Evolutionary conservation across 2,113 vertebrate species (phyloP).

Genomic region (Sturnus vulgaris): DNA sequence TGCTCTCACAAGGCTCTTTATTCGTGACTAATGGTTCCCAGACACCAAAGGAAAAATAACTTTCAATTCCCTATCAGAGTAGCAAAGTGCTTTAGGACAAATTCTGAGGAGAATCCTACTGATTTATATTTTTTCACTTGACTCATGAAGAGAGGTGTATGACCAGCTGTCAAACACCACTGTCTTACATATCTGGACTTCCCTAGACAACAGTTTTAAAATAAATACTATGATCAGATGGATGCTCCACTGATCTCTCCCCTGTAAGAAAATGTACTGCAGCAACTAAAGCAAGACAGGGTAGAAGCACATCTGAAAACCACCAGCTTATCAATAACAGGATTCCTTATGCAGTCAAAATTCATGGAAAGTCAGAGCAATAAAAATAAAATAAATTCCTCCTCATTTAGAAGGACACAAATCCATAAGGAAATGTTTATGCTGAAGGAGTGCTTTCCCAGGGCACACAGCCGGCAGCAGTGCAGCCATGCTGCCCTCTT

Average conservation of each 20-base stretch:
- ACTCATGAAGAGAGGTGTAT: not conserved
- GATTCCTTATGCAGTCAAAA: not conserved
- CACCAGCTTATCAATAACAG: not conserved
- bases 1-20: not conserved
- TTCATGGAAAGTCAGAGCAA: not conserved
- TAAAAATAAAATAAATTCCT: not conserved
- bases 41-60: not conserved
- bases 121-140: not conserved
- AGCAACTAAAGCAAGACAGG: not conserved
- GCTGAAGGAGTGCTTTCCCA: not conserved
- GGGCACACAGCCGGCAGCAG: fast-evolving
- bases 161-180: not conserved
- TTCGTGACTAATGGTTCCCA: not conserved
- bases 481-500: constrained; percentile 54
- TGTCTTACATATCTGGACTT: not conserved
- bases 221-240: not conserved
- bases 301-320: not conserved
- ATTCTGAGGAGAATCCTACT: not conserved
- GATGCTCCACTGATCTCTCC: not conserved
- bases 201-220: not conserved
- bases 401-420: not conserved
- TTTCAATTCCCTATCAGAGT: not conserved
- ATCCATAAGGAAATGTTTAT: not conserved
- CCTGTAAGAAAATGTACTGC: not conserved
- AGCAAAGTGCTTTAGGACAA: not conserved